Evolutionary conservation across 2,888 invertebrate species (phyloP).

Genomic region (Eristalinus sepulchralis): DNA sequence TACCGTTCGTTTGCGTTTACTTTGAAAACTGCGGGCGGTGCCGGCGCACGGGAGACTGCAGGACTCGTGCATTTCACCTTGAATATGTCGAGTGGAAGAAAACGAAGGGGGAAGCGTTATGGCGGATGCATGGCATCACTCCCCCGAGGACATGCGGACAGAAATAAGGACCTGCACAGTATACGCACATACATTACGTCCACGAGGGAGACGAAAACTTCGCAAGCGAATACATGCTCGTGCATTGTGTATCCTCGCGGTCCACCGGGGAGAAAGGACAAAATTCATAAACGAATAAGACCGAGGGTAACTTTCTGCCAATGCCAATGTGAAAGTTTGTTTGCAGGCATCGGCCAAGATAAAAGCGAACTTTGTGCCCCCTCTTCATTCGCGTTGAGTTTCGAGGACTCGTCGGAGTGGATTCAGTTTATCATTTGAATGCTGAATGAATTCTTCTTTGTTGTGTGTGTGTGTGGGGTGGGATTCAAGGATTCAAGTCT

Average conservation of each 20-base stretch:
- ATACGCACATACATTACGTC: not conserved
- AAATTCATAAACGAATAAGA: constrained; percentile 25
- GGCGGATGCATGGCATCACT: not conserved
- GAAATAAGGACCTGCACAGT: not conserved
- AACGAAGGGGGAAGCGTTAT: not conserved
- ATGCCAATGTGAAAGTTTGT: constrained; percentile 5
- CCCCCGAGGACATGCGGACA: not conserved
- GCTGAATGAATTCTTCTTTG: not conserved
- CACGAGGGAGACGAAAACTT: not conserved
- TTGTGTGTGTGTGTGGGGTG: not conserved
- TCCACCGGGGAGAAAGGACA: not conserved
- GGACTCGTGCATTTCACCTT: not conserved
- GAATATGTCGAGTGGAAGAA: not conserved
- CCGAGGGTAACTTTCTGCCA: constrained; percentile 5
- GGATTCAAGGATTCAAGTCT: not conserved
- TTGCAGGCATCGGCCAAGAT: not conserved
- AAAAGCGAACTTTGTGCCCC: not conserved
- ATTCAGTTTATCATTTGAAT: not conserved
- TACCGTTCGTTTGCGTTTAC: not conserved
- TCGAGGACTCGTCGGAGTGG: not conserved
- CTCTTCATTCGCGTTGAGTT: not conserved
- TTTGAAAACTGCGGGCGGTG: not conserved
- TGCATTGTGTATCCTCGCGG: not conserved
- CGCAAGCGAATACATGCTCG: not conserved
- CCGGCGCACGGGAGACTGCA: not conserved